These are phyloP conservation scores for Drosophila eohydei DNA, from an alignment of 2,888 invertebrate species.

Conservation along the genomic window DNA sequence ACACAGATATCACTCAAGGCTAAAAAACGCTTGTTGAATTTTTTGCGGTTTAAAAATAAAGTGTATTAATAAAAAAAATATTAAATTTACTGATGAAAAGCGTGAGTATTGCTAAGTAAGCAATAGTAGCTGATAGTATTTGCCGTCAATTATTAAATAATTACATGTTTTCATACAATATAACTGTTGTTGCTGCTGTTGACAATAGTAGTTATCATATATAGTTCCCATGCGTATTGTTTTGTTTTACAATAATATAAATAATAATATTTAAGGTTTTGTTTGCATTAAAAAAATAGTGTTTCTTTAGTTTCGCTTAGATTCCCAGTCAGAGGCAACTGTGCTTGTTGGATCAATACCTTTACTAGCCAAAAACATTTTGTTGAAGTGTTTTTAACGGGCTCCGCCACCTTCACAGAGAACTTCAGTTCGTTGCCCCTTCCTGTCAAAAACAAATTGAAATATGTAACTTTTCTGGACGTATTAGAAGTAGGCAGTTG, in stretches of 20 bases:
- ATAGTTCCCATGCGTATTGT: background rate
- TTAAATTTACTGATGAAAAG: slow-evolving; percentile 11
- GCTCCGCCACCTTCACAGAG: slow-evolving; percentile 13
- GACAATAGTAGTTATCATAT: background rate
- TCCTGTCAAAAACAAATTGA: background rate
- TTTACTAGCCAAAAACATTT: slow-evolving; percentile 34
- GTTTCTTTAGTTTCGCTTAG: background rate
- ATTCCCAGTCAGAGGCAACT: background rate
- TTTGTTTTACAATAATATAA: background rate
- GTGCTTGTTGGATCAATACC: slow-evolving; percentile 52
- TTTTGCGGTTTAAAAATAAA: slow-evolving; percentile 43
- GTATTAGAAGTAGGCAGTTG: slow-evolving; percentile 41
- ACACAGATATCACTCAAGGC: slow-evolving; percentile 37
- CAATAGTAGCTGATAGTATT: slow-evolving; percentile 19
- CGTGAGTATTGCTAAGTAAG: slow-evolving; percentile 12
- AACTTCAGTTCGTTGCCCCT: slow-evolving; percentile 55
- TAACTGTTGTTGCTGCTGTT: background rate
- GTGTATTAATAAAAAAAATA: slow-evolving; percentile 15
- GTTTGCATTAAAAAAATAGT: background rate
- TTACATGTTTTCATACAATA: slow-evolving; percentile 5
- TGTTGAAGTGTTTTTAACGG: slow-evolving; percentile 33
- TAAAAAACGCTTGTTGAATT: slow-evolving; percentile 27
- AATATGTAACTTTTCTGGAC: slow-evolving; percentile 15
- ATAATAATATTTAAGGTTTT: background rate
- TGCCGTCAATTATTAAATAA: slow-evolving; percentile 9